Percentiles rank a stretch among this genome's conserved stretches.
Conservation (phyloP, 2,113 vertebrate genomes). For the Hypanus sabinus region DNA sequence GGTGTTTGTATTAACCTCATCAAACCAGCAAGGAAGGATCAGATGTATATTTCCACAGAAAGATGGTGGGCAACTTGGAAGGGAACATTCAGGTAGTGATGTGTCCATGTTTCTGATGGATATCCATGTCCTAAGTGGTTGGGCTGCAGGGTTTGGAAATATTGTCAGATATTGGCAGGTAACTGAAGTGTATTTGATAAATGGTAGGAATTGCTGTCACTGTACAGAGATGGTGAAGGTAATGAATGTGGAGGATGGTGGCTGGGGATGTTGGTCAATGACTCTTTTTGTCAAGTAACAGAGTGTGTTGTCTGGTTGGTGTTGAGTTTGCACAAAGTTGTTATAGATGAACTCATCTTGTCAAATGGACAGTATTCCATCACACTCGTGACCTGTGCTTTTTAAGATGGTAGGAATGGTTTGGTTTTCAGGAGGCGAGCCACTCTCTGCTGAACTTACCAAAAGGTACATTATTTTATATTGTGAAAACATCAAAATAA, state of each 20-base stretch:
- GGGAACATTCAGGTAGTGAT: background rate
- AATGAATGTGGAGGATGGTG: background rate
- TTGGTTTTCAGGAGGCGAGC: background rate
- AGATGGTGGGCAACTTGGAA: background rate
- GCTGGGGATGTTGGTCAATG: background rate
- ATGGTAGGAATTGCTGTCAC: background rate
- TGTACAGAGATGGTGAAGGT: background rate
- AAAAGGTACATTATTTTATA: too few relatives aligned
- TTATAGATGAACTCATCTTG: background rate
- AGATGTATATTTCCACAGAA: background rate
- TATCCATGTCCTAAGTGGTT: background rate
- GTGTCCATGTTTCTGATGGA: too few relatives aligned
- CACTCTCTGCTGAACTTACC: background rate
- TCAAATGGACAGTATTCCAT: background rate
- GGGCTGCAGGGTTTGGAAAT: background rate
- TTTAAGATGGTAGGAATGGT: background rate
- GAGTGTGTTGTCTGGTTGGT: background rate
- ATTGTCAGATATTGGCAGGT: background rate
- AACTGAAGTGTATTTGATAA: background rate
- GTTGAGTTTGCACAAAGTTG: too few relatives aligned
- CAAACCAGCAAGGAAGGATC: background rate
- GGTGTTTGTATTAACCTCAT: background rate
- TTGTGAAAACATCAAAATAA: too few relatives aligned
- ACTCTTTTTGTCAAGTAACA: too few relatives aligned
- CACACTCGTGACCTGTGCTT: background rate